Evolutionary conservation across 2,797 vertebrate species (phyloP).

Genomic region (Antennarius maculatus): DNA sequence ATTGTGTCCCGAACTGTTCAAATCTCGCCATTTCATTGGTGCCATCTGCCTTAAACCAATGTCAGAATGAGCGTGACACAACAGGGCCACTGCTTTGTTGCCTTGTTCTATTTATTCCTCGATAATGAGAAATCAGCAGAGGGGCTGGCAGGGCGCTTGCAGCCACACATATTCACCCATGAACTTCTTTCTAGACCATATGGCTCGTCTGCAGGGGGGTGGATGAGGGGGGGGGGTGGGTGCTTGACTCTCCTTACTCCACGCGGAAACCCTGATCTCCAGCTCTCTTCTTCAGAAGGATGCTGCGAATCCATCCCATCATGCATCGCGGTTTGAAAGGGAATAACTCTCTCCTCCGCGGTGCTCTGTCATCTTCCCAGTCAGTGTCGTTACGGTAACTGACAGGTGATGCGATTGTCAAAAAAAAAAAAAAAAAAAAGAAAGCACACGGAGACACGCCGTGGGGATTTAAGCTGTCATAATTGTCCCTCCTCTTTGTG

Average conservation of each 20-base stretch:
- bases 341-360: conserved; percentile 38
- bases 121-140: conserved; percentile 81
- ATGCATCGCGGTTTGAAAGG: conserved; percentile 36
- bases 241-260: conserved; percentile 72
- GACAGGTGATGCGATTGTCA: conserved; percentile 50
- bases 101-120: conserved; percentile 84
- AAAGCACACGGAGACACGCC: conserved; percentile 15
- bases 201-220: conserved; percentile 72
- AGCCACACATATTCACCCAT: conserved; percentile 68
- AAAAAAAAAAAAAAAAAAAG: conserved; percentile 26
- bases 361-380: conserved; percentile 28
- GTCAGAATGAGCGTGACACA: conserved; percentile 77
- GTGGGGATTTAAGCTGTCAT: conserved; percentile 46
- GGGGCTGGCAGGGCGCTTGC: conserved; percentile 70
- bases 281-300: conserved; percentile 54
- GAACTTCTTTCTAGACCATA: conserved; percentile 77
- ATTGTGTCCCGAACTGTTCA: conserved; percentile 64
- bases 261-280: conserved; percentile 60
- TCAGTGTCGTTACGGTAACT: conserved; percentile 37
- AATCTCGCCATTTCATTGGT: conserved; percentile 76
- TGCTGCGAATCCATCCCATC: conserved; percentile 30
- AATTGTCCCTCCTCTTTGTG: conserved; percentile 42
- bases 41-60: conserved; percentile 81
- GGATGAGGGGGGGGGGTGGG: too few relatives aligned
- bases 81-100: conserved; percentile 77